A percentile compares a stretch with the other conserved stretches of the same genome.
Evolutionary conservation across 2,888 invertebrate species (phyloP).

Genomic region (Deladenus siricidicola): DNA sequence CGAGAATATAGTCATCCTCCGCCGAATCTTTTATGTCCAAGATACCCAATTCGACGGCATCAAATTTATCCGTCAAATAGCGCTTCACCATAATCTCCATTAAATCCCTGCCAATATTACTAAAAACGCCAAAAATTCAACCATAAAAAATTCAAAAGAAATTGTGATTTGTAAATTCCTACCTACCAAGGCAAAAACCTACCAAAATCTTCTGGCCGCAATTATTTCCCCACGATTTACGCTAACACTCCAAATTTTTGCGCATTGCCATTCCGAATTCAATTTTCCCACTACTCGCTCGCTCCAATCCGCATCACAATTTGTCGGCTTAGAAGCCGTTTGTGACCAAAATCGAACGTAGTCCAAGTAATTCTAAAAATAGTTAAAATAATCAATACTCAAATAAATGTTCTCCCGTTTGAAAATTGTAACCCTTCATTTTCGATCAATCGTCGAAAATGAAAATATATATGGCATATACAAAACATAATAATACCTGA

Average conservation of each 20-base stretch:
- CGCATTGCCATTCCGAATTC: slow-evolving; percentile 18
- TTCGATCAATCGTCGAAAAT: no score
- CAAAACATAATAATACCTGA: slow-evolving; percentile 29
- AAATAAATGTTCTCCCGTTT: no score
- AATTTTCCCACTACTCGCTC: slow-evolving; percentile 23
- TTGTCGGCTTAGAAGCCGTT: slow-evolving; percentile 11
- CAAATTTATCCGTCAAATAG: slow-evolving; percentile 21
- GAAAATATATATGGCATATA: no score
- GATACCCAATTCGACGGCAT: slow-evolving; percentile 17
- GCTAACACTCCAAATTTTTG: slow-evolving; percentile 16
- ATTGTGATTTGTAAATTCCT: no score
- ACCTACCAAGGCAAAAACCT: no score
- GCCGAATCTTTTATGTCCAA: slow-evolving; percentile 17
- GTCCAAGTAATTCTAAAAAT: slow-evolving; percentile 68
- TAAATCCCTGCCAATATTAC: slow-evolving; percentile 12
- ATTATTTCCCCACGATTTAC: slow-evolving; percentile 21
- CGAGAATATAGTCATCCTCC: slow-evolving; percentile 10
- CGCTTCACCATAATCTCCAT: slow-evolving; percentile 13
- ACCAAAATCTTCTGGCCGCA: slow-evolving; percentile 24
- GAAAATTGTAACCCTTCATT: no score
- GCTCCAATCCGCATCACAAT: slow-evolving; percentile 21
- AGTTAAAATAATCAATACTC: no score
- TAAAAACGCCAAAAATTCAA: no score
- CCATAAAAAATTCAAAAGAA: no score
- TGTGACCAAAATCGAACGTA: slow-evolving; percentile 72